These are phyloP conservation scores for Anoplius nigerrimus DNA, from an alignment of 2,888 invertebrate species.

Conservation along the genomic window DNA sequence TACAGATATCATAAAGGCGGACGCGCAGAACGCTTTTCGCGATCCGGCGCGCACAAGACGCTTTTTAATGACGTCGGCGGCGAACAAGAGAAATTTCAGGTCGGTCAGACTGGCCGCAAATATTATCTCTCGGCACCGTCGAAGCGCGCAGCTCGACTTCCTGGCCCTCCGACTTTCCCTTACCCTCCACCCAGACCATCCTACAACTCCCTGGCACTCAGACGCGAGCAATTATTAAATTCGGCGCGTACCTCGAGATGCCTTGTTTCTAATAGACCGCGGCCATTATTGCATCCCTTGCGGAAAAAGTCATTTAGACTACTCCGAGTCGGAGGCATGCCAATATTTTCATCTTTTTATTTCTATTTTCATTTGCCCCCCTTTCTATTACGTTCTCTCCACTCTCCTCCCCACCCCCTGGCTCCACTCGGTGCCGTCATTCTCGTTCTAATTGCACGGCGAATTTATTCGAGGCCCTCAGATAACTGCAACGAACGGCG, in stretches of 20 bases:
- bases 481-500: constrained; percentile 24
- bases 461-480: constrained; percentile 17
- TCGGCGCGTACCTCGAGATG: too few species aligned
- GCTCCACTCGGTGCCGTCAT: background rate
- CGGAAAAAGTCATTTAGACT: constrained; percentile 17
- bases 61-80: too few species aligned
- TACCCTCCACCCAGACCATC: background rate
- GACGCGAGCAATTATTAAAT: background rate
- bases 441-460: constrained; percentile 18
- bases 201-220: background rate
- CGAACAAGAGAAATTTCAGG: too few species aligned
- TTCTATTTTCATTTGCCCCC: background rate
- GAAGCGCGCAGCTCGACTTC: too few species aligned
- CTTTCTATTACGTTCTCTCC: too few species aligned
- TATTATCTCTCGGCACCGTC: background rate
- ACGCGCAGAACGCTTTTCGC: too few species aligned
- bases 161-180: too few species aligned
- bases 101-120: too few species aligned
- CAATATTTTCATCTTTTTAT: constrained; percentile 20
- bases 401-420: background rate
- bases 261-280: background rate
- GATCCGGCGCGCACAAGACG: too few species aligned
- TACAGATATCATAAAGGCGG: too few species aligned
- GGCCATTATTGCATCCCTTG: background rate
- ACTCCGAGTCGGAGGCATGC: background rate